A percentile compares a stretch with the other conserved stretches of the same genome.
Evolutionary conservation across 1,140 invertebrate genomes (phyloP).

Genomic region (Pogonomyrmex californicus): DNA sequence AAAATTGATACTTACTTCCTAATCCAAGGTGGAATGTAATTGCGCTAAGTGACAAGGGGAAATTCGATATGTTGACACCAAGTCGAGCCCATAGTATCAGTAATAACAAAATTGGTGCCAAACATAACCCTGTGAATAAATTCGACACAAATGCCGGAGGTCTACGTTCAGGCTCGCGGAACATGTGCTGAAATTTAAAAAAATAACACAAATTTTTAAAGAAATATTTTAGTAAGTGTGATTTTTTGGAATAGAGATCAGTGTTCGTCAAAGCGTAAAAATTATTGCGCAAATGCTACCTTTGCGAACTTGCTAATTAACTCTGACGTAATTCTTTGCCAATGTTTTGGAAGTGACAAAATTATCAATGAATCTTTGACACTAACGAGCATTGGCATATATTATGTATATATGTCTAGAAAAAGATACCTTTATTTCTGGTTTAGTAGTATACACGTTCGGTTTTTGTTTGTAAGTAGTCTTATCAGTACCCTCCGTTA

Average conservation of each 20-base stretch:
- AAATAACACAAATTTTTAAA: conserved; percentile 23
- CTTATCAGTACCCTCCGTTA: conserved; percentile 81
- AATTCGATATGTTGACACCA: conserved; percentile 95
- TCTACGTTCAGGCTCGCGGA: conserved; percentile 96
- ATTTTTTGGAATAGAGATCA: background rate
- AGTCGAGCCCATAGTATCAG: conserved; percentile 95
- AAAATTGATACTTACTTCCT: conserved; percentile 87
- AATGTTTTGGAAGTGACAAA: conserved; percentile 84
- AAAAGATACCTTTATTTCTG: conserved; percentile 92
- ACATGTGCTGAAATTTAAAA: conserved; percentile 91
- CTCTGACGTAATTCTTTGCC: conserved; percentile 78
- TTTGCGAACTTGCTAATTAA: conserved; percentile 43
- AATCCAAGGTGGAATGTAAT: conserved; percentile 96
- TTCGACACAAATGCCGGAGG: conserved; percentile 95
- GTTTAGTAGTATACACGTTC: conserved; percentile 89
- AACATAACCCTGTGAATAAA: conserved; percentile 95
- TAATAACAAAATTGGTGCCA: conserved; percentile 94
- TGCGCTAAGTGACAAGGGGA: conserved; percentile 92
- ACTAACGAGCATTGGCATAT: conserved; percentile 84
- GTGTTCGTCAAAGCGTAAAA: conserved; percentile 54
- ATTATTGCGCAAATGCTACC: conserved; percentile 30
- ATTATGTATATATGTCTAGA: background rate
- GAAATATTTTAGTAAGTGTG: background rate
- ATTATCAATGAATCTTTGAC: conserved; percentile 72
- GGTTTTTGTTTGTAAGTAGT: conserved; percentile 82